Evolutionary conservation across 2,113 vertebrate species (phyloP).

Genomic region (Podarcis raffonei): DNA sequence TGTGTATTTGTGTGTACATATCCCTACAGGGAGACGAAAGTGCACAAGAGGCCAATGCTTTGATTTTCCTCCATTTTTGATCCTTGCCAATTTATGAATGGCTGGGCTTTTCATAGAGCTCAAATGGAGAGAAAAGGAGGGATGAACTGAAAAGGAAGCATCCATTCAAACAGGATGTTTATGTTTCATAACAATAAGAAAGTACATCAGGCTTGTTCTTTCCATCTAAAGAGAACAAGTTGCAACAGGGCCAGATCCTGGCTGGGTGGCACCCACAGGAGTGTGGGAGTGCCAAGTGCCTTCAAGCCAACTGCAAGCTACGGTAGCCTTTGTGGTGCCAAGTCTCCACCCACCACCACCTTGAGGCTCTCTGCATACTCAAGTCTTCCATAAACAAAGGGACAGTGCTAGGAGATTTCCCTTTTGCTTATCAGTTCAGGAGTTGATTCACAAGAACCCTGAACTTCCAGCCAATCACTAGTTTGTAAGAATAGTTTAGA

Average conservation of each 20-base stretch:
- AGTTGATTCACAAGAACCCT: background rate
- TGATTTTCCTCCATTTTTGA: constrained; percentile 29
- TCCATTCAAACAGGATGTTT: constrained; percentile 35
- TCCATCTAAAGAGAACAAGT: background rate
- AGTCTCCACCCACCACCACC: background rate
- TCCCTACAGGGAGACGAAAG: constrained; percentile 38
- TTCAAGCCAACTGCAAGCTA: constrained; percentile 22
- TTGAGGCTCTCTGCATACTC: background rate
- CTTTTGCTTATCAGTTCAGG: background rate
- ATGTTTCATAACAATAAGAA: background rate
- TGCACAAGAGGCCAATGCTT: background rate
- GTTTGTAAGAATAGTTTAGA: background rate
- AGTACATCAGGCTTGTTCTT: background rate
- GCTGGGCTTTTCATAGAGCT: constrained; percentile 45
- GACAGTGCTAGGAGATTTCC: background rate
- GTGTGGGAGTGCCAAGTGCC: background rate
- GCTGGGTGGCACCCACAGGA: background rate
- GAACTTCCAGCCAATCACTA: background rate
- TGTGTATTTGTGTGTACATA: background rate
- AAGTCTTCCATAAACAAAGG: background rate
- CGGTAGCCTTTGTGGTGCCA: background rate
- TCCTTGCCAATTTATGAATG: constrained; percentile 6
- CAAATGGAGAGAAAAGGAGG: background rate
- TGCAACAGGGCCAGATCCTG: constrained; percentile 22
- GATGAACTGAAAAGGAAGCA: constrained; percentile 46